phyloP scores from a whole-genome alignment of 2,888 invertebrate species.

The Vandiemenella viatica region DNA sequence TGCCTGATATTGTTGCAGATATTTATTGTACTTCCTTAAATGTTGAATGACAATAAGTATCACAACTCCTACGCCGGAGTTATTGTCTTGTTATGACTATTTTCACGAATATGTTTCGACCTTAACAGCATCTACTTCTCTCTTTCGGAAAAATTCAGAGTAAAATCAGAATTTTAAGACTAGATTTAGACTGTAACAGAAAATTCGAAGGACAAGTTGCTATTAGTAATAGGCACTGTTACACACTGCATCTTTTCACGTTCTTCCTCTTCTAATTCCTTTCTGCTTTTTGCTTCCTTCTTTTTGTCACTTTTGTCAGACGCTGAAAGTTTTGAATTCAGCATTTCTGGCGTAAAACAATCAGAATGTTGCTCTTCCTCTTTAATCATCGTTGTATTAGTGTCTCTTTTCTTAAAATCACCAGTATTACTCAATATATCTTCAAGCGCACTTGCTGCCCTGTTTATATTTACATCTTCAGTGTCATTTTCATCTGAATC shows the following conservation, averaged over 20 bases:
- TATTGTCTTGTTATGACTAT: no score
- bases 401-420: background rate
- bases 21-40: background rate
- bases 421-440: constrained; percentile 11
- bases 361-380: no score
- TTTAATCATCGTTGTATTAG: background rate
- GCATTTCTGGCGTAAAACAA: no score
- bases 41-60: no score
- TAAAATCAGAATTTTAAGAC: no score
- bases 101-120: no score
- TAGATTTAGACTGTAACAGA: background rate
- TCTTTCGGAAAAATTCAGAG: no score
- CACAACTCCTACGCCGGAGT: no score
- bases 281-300: constrained; percentile 47
- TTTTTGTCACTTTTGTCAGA: constrained; percentile 38
- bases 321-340: no score
- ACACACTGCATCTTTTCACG: constrained; percentile 91
- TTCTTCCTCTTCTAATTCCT: constrained; percentile 84
- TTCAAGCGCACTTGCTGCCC: constrained; percentile 12
- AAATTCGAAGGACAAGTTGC: background rate
- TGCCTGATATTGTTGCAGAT: background rate
- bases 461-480: constrained; percentile 7
- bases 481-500: constrained; percentile 13
- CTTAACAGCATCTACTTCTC: no score
- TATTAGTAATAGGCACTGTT: background rate